Evolutionary conservation across 92 coral and sea anemone genomes (phyloP).

Genomic region (Heliopora coerulea): DNA sequence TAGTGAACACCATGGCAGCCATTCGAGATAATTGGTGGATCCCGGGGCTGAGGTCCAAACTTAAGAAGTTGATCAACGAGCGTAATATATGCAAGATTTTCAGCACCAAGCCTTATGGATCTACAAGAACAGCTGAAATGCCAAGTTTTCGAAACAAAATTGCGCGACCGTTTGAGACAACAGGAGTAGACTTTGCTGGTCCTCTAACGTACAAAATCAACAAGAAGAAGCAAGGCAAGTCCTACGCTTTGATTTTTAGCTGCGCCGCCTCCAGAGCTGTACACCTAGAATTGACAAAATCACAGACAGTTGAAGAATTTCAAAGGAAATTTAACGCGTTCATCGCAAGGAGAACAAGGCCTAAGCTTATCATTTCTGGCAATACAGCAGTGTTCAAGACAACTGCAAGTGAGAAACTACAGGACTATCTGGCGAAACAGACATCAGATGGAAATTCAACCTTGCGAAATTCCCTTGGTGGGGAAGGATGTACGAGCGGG

Average conservation of each 20-base stretch:
- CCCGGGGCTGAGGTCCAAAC: slow-evolving; percentile 35
- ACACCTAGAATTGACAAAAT: slow-evolving; percentile 59
- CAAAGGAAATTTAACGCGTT: slow-evolving; percentile 58
- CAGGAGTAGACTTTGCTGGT: no score
- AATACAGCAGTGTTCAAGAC: slow-evolving; percentile 39
- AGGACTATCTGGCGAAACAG: slow-evolving; percentile 45
- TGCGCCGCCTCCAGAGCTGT: slow-evolving; percentile 52
- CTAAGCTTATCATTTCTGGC: slow-evolving; percentile 27
- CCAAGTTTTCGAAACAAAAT: slow-evolving; percentile 42
- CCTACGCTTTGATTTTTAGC: slow-evolving; percentile 51
- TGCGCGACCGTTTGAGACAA: slow-evolving; percentile 52
- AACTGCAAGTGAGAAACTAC: slow-evolving; percentile 46
- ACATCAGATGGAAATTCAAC: no score
- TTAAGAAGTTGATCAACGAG: slow-evolving; percentile 34
- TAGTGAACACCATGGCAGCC: slow-evolving; percentile 48
- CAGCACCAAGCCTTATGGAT: slow-evolving; percentile 31
- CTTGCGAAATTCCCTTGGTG: slow-evolving; percentile 51
- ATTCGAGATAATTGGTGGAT: slow-evolving; percentile 55
- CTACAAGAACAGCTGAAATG: slow-evolving; percentile 22
- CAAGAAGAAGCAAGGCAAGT: no score
- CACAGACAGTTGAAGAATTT: slow-evolving; percentile 65
- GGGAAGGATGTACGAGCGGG: slow-evolving; percentile 54
- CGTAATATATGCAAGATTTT: slow-evolving; percentile 51
- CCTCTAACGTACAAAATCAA: no score
- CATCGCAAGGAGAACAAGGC: slow-evolving; percentile 34